phyloP scores from a whole-genome alignment of 2,797 vertebrate genomes.

The Chelmon rostratus region DNA sequence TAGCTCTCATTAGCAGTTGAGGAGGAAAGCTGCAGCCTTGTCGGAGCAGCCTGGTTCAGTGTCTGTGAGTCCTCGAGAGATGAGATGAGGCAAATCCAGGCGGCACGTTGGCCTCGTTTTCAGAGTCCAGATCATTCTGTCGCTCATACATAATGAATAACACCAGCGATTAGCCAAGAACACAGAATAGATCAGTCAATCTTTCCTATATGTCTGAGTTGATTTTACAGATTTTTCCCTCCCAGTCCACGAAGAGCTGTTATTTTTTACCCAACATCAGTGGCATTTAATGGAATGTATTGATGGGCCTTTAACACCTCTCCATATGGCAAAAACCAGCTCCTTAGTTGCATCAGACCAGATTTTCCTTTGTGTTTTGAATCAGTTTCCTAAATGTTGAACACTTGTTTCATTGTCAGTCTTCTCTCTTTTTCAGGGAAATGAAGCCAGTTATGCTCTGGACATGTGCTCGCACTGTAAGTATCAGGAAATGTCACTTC shows the following conservation, averaged over 20 bases:
- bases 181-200: not conserved
- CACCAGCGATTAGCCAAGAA: constrained; percentile 13
- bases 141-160: constrained; percentile 66
- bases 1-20: not conserved
- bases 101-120: constrained; percentile 62
- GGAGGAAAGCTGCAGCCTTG: constrained; percentile 16
- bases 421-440: constrained; percentile 87
- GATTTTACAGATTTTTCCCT: not conserved
- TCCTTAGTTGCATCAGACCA: not conserved
- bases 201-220: not conserved
- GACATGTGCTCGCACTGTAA: constrained; percentile 99
- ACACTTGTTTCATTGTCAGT: not conserved
- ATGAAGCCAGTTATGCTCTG: constrained; percentile 96
- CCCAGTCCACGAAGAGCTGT: not conserved
- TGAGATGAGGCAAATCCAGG: constrained; percentile 34
- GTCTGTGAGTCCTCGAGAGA: constrained; percentile 54
- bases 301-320: no score
- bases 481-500: constrained; percentile 66
- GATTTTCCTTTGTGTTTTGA: not conserved
- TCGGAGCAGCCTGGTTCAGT: constrained; percentile 20
- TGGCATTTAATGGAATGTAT: not conserved
- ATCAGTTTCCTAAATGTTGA: not conserved
- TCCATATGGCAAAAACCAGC: not conserved
- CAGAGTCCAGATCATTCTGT: constrained; percentile 59
- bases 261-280: not conserved